Evolutionary conservation across 1,140 invertebrate genomes (phyloP), one percentile per base, ranked within the genome.

Genomic region (Platorchestia sp.): DNA sequence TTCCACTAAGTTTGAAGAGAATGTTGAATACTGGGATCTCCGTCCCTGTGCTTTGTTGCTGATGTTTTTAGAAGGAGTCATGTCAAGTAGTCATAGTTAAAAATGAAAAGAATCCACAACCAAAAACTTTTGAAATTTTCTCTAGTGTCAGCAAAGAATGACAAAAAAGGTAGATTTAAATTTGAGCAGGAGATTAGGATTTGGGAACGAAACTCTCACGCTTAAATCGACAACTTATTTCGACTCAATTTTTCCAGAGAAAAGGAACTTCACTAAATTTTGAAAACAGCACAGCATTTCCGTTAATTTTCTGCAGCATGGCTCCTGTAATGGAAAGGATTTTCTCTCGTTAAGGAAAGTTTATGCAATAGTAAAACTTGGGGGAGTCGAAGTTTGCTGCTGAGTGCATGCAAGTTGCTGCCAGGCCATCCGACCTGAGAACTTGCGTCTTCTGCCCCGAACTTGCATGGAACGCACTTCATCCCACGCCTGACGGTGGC

Each of bases 311-410:
- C 87, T 90, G 87, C 42, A 90, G 42, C 87, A 45, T 90, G 87
- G 87, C 87, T 90, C 87, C 87, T 90, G 41, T 90, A 90, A 90
- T 90, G 41, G 87, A 45, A 90, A 90, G 87, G 87, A 43, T 90
- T 90, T 90, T 90, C 87, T 90, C 87, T 90, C 87, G 87, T 90
- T 90, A 90, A 41, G 87, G 87, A 45, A 90, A 90, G 87, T 90
- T 90, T 42, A 45, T 43, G 87, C 87, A 90, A 90, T 90, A 45
- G 87, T 90, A 90, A 90, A 90, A 45, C 59, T 90, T 90, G 41
- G 41, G 40, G 36, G 87, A 45, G 41, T 44, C 41, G 44, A 90
- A 90, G 87, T 90, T 90, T 90, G 87, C 87, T 44, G 44, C 87
- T 90, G 87, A 90, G 87, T 90, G 87, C 87, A 90, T 41, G 14